phyloP scores from a whole-genome alignment of 2,797 vertebrate genomes.

The Apodemus agrarius region DNA sequence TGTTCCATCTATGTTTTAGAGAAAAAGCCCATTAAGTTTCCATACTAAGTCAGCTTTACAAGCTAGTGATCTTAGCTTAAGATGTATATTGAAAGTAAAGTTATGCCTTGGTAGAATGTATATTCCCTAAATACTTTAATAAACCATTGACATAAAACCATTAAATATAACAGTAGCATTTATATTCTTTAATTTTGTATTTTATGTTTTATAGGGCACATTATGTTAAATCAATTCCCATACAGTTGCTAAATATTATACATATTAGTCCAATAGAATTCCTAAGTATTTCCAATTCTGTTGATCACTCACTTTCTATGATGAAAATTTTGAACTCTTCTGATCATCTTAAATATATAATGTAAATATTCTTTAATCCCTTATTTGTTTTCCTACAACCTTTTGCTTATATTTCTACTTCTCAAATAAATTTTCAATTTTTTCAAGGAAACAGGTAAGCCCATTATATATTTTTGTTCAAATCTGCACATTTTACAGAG shows the following conservation, averaged over 20 bases:
- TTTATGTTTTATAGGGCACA: neutral
- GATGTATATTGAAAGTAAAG: neutral
- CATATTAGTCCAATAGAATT: neutral
- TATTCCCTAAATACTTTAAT: neutral
- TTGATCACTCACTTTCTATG: neutral
- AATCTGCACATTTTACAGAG: neutral
- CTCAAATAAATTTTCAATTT: neutral
- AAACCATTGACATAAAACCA: neutral
- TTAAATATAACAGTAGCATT: neutral
- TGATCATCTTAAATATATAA: neutral
- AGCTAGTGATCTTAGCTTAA: neutral
- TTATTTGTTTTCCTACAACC: neutral
- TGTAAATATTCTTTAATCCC: neutral
- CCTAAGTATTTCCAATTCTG: neutral
- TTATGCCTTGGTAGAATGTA: neutral
- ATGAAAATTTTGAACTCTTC: neutral
- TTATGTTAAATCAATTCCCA: neutral
- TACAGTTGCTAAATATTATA: neutral
- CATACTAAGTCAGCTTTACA: neutral
- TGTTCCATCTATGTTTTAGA: neutral
- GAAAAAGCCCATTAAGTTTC: neutral
- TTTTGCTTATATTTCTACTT: neutral
- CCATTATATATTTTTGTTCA: slow-evolving; percentile 14
- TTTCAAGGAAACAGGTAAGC: neutral
- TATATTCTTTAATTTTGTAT: neutral